A percentile compares a stretch with the other conserved stretches of the same genome.
phyloP scores from a whole-genome alignment of 2,797 vertebrate species.

The Rhyacichthys aspro region DNA sequence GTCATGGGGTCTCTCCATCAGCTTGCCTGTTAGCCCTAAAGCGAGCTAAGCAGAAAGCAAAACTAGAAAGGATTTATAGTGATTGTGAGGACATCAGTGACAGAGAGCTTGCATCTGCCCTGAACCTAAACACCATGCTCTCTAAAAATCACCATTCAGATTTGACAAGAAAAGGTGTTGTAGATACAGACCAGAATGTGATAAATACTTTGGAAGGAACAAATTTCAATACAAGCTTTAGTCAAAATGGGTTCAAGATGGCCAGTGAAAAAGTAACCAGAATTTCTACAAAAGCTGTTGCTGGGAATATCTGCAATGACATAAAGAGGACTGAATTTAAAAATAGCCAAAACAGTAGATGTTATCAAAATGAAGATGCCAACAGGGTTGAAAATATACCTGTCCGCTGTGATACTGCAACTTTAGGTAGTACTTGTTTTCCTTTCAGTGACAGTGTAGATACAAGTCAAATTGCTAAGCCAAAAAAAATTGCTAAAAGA shows the following conservation, averaged over 20 bases:
- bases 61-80: slow-evolving; percentile 8
- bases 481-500: slow-evolving; percentile 20
- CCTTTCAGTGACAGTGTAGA: slow-evolving; percentile 13
- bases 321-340: background rate
- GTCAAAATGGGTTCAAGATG: slow-evolving; percentile 48
- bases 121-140: slow-evolving; percentile 21
- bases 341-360: background rate
- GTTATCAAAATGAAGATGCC: too few relatives aligned
- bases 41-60: slow-evolving; percentile 42
- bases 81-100: slow-evolving; percentile 1
- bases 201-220: background rate
- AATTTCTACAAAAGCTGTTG: slow-evolving; percentile 48
- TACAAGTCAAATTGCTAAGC: background rate
- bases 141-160: background rate
- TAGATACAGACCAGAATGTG: background rate
- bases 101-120: background rate
- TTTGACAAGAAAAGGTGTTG: background rate
- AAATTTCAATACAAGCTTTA: background rate
- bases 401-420: background rate
- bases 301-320: slow-evolving; percentile 9
- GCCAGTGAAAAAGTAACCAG: slow-evolving; percentile 56
- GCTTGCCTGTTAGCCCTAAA: slow-evolving; percentile 60
- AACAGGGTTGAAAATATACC: background rate
- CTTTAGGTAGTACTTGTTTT: background rate
- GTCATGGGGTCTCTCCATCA: slow-evolving; percentile 49